Conservation (phyloP, 2,888 invertebrate species). For the Machimus atricapillus region DNA sequence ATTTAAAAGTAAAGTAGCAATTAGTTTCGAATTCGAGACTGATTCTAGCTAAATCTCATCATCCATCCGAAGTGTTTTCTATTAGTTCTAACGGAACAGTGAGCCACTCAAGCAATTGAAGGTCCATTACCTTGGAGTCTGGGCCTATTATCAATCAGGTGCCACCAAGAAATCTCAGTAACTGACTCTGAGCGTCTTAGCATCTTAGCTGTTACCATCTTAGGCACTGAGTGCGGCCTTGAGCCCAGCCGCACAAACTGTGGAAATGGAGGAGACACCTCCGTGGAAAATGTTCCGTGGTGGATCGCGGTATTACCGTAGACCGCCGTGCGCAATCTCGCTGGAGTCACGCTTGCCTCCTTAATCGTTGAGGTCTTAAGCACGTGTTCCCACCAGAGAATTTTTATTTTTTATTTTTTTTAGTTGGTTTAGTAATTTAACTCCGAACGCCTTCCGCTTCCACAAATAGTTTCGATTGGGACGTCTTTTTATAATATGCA, state of each 20-base stretch:
- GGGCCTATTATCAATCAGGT: not conserved
- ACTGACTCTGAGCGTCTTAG: not conserved
- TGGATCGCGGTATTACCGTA: not conserved
- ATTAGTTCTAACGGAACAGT: slow-evolving; percentile 21
- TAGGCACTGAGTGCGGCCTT: not conserved
- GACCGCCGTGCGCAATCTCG: not conserved
- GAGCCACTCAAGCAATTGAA: slow-evolving; percentile 29
- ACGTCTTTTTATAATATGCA: not conserved
- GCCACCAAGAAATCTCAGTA: not conserved
- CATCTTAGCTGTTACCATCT: not conserved
- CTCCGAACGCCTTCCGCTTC: not conserved
- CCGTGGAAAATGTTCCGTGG: not conserved
- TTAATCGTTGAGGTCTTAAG: not conserved
- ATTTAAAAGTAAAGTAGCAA: not conserved
- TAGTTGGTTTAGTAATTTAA: not conserved
- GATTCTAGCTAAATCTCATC: slow-evolving; percentile 3
- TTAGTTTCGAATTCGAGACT: slow-evolving; percentile 7
- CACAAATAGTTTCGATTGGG: not conserved
- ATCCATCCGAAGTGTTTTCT: not conserved
- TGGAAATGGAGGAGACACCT: not conserved
- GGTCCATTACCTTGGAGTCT: not conserved
- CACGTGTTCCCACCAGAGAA: not conserved
- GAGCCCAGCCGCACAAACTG: not conserved
- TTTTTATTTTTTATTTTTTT: too few relatives aligned
- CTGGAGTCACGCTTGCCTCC: not conserved